A percentile compares a stretch with the other conserved stretches of the same genome.
Conservation (phyloP, 2,797 vertebrate species). For the Phoeniculus purpureus region DNA sequence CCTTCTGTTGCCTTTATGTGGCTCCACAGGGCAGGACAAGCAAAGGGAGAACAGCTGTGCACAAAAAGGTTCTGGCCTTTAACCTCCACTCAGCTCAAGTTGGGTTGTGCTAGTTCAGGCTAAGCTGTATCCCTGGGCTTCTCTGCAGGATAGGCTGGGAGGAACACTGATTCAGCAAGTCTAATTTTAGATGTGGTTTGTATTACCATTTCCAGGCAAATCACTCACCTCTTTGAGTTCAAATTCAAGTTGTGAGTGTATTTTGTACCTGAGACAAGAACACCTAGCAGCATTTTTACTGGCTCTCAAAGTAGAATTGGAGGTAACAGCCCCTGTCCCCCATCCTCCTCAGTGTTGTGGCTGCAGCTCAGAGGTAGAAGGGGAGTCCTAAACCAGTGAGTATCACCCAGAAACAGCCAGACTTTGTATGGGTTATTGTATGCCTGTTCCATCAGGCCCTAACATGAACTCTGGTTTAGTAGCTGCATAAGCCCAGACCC, state of each 20-base stretch:
- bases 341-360: neutral
- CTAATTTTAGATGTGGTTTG: neutral
- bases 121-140: neutral
- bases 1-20: neutral
- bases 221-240: neutral
- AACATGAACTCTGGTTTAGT: neutral
- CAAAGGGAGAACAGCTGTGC: neutral
- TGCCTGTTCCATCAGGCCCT: neutral
- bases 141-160: neutral
- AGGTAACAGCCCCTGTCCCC: neutral
- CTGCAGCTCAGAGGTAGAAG: neutral
- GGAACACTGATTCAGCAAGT: neutral
- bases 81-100: neutral
- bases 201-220: neutral
- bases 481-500: neutral
- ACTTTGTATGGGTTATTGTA: neutral
- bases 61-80: neutral
- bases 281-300: neutral
- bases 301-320: neutral
- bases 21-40: neutral
- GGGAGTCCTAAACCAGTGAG: neutral
- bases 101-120: neutral
- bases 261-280: neutral
- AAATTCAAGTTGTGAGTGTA: neutral
- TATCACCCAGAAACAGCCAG: neutral